These are phyloP conservation scores for Mastacembelus armatus DNA, from an alignment of 2,797 vertebrate genomes.

Conservation along the genomic window DNA sequence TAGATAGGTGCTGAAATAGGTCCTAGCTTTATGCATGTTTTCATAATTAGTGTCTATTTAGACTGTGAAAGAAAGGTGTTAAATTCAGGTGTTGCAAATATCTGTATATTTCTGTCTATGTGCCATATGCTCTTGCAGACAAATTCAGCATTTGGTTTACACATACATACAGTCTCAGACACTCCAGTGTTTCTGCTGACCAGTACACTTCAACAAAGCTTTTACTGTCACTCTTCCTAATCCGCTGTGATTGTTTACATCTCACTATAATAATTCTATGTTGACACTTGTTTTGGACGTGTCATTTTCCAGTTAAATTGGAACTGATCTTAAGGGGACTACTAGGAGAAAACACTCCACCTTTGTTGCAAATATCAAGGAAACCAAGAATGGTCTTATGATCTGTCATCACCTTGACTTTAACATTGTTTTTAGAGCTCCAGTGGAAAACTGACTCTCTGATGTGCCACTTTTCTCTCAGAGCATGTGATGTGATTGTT, in stretches of 20 bases:
- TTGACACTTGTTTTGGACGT: constrained; percentile 16
- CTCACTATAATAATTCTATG: neutral
- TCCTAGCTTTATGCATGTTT: neutral
- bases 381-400: constrained; percentile 10
- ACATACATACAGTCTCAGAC: neutral
- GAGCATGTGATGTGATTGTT: constrained; percentile 49
- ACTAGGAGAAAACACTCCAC: too few species aligned
- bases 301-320: constrained; percentile 5
- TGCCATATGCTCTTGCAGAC: neutral
- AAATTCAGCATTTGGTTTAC: too few species aligned
- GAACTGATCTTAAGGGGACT: constrained; percentile 23
- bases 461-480: constrained; percentile 32
- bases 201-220: constrained; percentile 12
- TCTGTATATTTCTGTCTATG: neutral
- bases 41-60: neutral
- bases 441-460: constrained; percentile 27
- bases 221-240: constrained; percentile 15
- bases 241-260: constrained; percentile 24
- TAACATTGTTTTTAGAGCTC: constrained; percentile 36
- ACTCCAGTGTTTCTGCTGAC: constrained; percentile 19
- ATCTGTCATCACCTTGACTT: constrained; percentile 49
- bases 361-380: constrained; percentile 12
- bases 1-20: neutral
- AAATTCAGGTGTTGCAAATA: neutral
- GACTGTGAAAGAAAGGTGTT: neutral